These are phyloP conservation scores for Enteromius thamalakanensis DNA, from an alignment of 2,797 vertebrate genomes.

Conservation along the genomic window DNA sequence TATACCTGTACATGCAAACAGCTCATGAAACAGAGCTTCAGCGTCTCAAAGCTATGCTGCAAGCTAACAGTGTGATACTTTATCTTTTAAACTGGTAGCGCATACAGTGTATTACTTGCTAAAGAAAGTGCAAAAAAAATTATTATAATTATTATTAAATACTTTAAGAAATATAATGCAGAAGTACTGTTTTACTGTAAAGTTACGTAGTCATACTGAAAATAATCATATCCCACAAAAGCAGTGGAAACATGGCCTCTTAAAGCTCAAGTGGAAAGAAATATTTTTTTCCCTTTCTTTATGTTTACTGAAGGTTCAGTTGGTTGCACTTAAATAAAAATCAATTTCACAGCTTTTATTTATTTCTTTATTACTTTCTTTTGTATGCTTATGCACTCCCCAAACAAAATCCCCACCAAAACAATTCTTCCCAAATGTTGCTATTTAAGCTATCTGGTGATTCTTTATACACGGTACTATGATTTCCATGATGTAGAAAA, in stretches of 20 bases:
- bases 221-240: slow-evolving; percentile 11
- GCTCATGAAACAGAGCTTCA: not conserved
- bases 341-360: not conserved
- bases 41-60: not conserved
- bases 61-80: not conserved
- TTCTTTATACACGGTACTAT: not conserved
- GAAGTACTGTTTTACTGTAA: not conserved
- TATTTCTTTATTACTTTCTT: not conserved
- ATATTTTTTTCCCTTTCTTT: not conserved
- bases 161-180: too few species aligned
- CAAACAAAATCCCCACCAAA: slow-evolving; percentile 4
- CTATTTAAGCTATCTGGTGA: not conserved
- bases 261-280: not conserved
- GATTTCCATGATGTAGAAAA: not conserved
- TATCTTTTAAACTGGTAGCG: not conserved
- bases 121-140: not conserved
- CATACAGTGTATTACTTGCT: not conserved
- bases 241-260: not conserved
- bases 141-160: too few species aligned
- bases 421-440: not conserved
- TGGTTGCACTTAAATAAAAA: not conserved
- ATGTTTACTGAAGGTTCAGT: not conserved
- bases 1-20: not conserved
- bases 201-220: not conserved
- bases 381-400: not conserved